Conservation (phyloP, 2,888 invertebrate species). For the Drosophila subsilvestris region DNA sequence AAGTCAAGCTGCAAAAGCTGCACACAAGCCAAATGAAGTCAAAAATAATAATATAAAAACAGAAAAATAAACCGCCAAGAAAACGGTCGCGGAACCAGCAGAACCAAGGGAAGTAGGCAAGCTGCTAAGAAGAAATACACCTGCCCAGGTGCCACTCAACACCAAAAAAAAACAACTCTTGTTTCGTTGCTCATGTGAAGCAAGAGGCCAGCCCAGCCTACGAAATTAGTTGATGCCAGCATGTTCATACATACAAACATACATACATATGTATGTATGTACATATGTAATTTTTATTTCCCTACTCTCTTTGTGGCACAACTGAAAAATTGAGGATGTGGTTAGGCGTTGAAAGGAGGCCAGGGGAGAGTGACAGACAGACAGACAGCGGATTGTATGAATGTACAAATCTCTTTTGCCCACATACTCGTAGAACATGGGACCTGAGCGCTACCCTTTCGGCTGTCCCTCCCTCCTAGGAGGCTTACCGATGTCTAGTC, state of each 20-base stretch:
- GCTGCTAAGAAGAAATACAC: constrained; percentile 41
- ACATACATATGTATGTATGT: constrained; percentile 4
- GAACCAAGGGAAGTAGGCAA: constrained; percentile 44
- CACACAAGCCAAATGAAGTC: constrained; percentile 37
- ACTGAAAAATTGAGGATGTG: constrained; percentile 76
- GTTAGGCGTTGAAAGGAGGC: constrained; percentile 42
- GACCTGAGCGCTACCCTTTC: neutral
- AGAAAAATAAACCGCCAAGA: constrained; percentile 36
- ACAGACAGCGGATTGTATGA: constrained; percentile 41
- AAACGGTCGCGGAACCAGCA: constrained; percentile 22
- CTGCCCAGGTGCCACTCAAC: constrained; percentile 45
- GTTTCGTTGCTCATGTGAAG: constrained; percentile 62
- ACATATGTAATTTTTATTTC: constrained; percentile 11
- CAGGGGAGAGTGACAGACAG: constrained; percentile 23
- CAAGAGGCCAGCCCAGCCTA: constrained; percentile 37
- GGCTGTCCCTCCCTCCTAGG: neutral
- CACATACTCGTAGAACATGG: constrained; percentile 49
- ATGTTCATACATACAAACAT: no score
- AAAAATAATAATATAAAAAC: constrained; percentile 10
- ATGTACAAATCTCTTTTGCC: constrained; percentile 69
- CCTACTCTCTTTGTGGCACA: constrained; percentile 55
- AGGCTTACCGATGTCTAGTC: constrained; percentile 1
- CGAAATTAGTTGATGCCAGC: constrained; percentile 46
- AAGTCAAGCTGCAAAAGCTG: constrained; percentile 69
- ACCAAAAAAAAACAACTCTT: neutral